Base-by-base conservation (phyloP, 2,888 invertebrate genomes). In the Diaphora mendica region DNA sequence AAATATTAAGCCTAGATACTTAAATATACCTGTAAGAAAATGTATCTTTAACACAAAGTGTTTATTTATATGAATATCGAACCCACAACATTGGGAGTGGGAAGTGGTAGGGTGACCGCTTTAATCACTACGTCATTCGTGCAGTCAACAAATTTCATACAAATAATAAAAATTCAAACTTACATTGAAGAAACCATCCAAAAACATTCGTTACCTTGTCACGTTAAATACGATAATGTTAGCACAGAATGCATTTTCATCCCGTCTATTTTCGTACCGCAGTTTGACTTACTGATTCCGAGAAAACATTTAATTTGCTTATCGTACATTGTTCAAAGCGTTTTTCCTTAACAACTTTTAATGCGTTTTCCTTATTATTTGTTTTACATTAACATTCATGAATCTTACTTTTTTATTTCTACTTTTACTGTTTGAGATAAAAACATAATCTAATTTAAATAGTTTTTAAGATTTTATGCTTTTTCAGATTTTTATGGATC, bases 291-390 rank as follows among this genome's bases (percentile, higher is more conserved):
- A 69, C 64, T 72, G 65, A 13, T 76, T 83, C 74, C 73, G 62
- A 75, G 76, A 83, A 75, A 71, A 69, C 48, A 75, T 82, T 71
- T 3, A n/a, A 71, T 72, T 71, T 30, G 13, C 68, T 69, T 62
- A 68, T 59, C 20, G 5, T 68, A 9, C 72, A 74, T 30, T 71
- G 42, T 33, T 73, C 17, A 70, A 65, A 73, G 55, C 23, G 39
- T 64, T 83, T 79, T 73, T 83, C 70, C 71, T 75, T 26, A 62
- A 44, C 20, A 2, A 69, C 26, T 42, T 44, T 42, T 26, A 62
- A 42, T 23, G 5, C 15, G 11, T 42, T 69, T 70, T 70, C 62
- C 70, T 62, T 23, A 42, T 42, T 69, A 59, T 69, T 62, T 44
- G 30, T 44, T 30, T 70, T 20, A 62, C 23, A 3, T 62, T 17